phyloP scores from a whole-genome alignment of 2,888 invertebrate genomes.

The Parnassius apollo region DNA sequence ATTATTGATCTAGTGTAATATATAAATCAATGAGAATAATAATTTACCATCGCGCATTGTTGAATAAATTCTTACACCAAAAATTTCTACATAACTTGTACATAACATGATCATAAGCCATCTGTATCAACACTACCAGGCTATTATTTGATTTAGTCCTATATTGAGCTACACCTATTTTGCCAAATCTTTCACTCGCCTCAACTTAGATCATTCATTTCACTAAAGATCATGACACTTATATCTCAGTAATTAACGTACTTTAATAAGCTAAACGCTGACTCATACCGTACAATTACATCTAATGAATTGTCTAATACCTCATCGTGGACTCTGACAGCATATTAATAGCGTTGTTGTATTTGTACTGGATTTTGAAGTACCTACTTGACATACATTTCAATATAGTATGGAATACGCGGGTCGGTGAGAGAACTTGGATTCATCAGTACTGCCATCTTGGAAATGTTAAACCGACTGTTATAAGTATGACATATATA shows the following conservation, averaged over 20 bases:
- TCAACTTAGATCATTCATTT: constrained; percentile 17
- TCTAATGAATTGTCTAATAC: constrained; percentile 77
- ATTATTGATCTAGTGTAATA: too few relatives aligned
- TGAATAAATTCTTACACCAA: too few relatives aligned
- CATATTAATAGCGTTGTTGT: constrained; percentile 49
- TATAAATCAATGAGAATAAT: too few relatives aligned
- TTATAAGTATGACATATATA: neutral
- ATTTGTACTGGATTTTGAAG: constrained; percentile 38
- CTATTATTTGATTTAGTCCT: too few relatives aligned
- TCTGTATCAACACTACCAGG: too few relatives aligned
- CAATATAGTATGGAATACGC: constrained; percentile 26
- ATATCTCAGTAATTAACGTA: constrained; percentile 35
- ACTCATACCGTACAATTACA: constrained; percentile 70
- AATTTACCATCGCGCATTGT: too few relatives aligned
- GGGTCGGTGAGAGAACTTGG: constrained; percentile 32
- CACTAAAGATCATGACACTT: constrained; percentile 12
- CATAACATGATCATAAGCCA: too few relatives aligned
- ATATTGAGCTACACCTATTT: too few relatives aligned
- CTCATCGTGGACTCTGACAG: constrained; percentile 55
- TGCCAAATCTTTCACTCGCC: neutral
- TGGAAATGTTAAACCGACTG: constrained; percentile 30
- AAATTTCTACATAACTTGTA: too few relatives aligned
- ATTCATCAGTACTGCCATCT: constrained; percentile 30
- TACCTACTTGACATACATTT: constrained; percentile 37
- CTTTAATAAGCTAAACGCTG: constrained; percentile 47